Base-by-base conservation (phyloP, 2,113 vertebrate genomes). In the Lycaon pictus region DNA sequence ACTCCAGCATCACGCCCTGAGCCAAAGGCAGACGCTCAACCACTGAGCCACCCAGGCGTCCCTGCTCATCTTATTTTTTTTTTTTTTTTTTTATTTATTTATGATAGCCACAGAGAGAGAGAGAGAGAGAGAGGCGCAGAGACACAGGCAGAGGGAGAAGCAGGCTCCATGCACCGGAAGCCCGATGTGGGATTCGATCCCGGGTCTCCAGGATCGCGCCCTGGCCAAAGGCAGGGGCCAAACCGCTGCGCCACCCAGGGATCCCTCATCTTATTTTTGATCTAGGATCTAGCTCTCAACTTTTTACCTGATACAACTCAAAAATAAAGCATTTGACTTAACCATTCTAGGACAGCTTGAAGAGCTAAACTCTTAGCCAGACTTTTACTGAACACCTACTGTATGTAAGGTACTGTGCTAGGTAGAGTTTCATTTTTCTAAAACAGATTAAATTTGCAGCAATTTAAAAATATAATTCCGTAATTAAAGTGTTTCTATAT, bases 371-470 rank as follows among this genome's bases (percentile, higher is more conserved):
- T 74, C 32, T 81, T 63, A 43, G 0, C 67, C 77, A 23, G 63
- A 37, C 15, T 79, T 95, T 80, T 58, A 32, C 65, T 76, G 82
- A 72, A 48, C 32, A 62, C 43, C 65, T 82, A 19, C 32, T 81
- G 1, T 86, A 19, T 65, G 35, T 84, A 65, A 87, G 43, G 12
- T 3, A 77, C 62, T 77, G 16, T 79, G 17, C n/a, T 83, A 48
- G 37, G 16, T 55, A 12, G 32, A 58, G 9, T 62, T 84, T 77
- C 58, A 11, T 81, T 95, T 83, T 95, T 86, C 74, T 90, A 65
- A 86, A 82, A 27, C n/a, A 84, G 37, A 76, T 91, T 86, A 93
- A 76, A 92, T 85, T 91, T 89, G 22, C 32, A 74, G 23, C 71
- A 76, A 3, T 22, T 84, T 90, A 15, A 58, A 97, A 93, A 53